phyloP scores from a whole-genome alignment of 2,888 invertebrate genomes.

The Desoria tigrina region DNA sequence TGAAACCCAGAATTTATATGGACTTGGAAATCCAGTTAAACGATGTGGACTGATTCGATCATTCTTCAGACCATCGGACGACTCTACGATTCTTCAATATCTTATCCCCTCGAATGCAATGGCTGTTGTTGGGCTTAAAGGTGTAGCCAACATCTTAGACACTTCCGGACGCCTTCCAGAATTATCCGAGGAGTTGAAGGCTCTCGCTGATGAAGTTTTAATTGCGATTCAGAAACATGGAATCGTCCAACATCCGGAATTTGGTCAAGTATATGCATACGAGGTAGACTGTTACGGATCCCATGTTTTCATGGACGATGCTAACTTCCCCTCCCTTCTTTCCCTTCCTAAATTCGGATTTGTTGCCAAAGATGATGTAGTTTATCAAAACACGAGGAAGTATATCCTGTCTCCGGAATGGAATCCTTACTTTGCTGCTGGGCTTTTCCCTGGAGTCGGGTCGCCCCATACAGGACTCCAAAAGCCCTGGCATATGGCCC shows the following conservation, averaged over 20 bases:
- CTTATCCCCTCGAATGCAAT: conserved; percentile 49
- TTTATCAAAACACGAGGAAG: conserved; percentile 45
- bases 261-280: conserved; percentile 48
- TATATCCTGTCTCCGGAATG: conserved; percentile 44
- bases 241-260: conserved; percentile 47
- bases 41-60: conserved; percentile 49
- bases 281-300: conserved; percentile 51
- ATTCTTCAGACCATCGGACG: conserved; percentile 50
- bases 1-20: conserved; percentile 48
- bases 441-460: conserved; percentile 44
- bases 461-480: conserved; percentile 48
- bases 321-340: conserved; percentile 47
- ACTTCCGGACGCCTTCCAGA: conserved; percentile 22
- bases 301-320: conserved; percentile 50
- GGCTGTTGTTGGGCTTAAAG: conserved; percentile 44
- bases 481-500: conserved; percentile 47
- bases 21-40: conserved; percentile 40
- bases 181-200: conserved; percentile 32
- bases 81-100: conserved; percentile 47
- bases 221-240: conserved; percentile 34
- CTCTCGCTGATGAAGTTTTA: conserved; percentile 38
- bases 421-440: conserved; percentile 44
- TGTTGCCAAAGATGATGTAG: conserved; percentile 35
- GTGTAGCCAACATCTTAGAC: conserved; percentile 38
- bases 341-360: conserved; percentile 47